phyloP scores from a whole-genome alignment of 2,888 invertebrate genomes.

The Chirona hameri region DNA sequence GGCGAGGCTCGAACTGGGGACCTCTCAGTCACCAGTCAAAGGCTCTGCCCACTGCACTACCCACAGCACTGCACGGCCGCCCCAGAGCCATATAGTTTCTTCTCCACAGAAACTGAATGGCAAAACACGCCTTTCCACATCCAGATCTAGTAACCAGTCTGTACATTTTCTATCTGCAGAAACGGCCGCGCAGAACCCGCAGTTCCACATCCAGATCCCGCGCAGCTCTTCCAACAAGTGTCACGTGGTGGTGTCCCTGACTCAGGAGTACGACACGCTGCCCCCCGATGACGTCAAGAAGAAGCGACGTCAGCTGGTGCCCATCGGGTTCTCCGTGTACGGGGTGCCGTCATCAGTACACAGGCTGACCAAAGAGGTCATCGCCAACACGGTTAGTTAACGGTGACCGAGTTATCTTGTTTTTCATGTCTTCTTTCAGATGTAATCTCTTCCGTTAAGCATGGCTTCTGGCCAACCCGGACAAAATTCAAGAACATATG shows the following conservation, averaged over 20 bases:
- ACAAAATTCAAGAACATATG: no score
- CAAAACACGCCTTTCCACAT: no score
- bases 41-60: no score
- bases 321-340: slow-evolving; percentile 68
- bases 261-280: slow-evolving; percentile 60
- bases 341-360: slow-evolving; percentile 62
- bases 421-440: no score
- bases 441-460: no score
- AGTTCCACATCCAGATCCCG: slow-evolving; percentile 67
- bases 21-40: no score
- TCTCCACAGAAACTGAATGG: no score
- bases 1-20: no score
- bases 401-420: background rate
- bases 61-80: no score
- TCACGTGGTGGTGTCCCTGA: slow-evolving; percentile 68
- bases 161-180: slow-evolving; percentile 48
- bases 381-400: slow-evolving; percentile 54
- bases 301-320: slow-evolving; percentile 53
- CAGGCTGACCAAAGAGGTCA: slow-evolving; percentile 59
- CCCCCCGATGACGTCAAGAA: slow-evolving; percentile 41
- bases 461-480: no score
- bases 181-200: slow-evolving; percentile 64
- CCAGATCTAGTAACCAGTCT: no score
- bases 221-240: slow-evolving; percentile 60
- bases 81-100: no score